Evolutionary conservation across 30 jellyfish, hydroid and myxozoan species (phyloP), one percentile per base, ranked within the genome.

Genomic region (Turritopsis dohrnii): DNA sequence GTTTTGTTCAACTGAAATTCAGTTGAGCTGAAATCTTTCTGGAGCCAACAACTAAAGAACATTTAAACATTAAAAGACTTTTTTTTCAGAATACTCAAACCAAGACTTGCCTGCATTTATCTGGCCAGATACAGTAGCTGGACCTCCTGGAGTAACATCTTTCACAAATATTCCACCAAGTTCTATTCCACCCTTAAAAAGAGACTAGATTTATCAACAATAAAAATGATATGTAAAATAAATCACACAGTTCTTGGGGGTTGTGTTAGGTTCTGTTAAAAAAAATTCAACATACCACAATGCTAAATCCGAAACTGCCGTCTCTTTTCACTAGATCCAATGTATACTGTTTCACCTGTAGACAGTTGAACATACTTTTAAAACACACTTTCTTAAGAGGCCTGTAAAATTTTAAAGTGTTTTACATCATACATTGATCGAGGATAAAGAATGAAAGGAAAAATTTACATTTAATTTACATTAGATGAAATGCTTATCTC

Each of bases 101-200:
- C 19, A 13, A 13, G 25, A 84, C 71, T 0, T 72, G 85, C 97
- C 97, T 24, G 97, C 96, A 79, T 91, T 90, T 20, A 90, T 90
- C 52, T 86, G 94, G 16, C 93, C 90, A 71, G 96, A 86, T 1
- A 27, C 82, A 8, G 96, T 93, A 25, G 97, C 97, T 16, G 97
- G 97, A 5, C 97, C 96, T 1, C 96, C 96, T 24, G 77, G 75
- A 8, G 97, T 90, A 52, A 90, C 87, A 53, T 90, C 96, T 69
- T 90, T 90, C 26, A 90, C 97, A 41, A 90, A 90, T 54, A 90
- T 90, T 24, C 97, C 97, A 30, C 96, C 96, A 29, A 90, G 96
- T 76, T 90, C 97, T 24, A 90, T 90, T 7, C 97, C 97, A 66
- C 97, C 97, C 97, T 90, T 83, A 52, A 54, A 69, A 71, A 21